Conservation (phyloP, 2,113 vertebrate species). For the Arizona elegans region DNA sequence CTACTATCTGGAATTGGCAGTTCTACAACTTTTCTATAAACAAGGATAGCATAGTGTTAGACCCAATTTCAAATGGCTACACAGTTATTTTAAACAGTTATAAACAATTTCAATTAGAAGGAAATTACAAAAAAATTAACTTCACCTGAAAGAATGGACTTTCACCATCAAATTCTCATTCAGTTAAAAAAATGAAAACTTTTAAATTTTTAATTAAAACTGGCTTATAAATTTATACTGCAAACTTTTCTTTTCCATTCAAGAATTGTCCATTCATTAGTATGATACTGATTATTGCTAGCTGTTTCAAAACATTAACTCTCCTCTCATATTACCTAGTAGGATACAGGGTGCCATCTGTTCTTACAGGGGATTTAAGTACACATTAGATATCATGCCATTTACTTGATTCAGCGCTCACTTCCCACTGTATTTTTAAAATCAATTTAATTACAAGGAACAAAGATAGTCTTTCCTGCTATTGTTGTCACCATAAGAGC, state of each 20-base stretch:
- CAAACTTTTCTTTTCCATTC: conserved; percentile 60
- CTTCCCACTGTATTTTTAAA: conserved; percentile 75
- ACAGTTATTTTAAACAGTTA: neutral
- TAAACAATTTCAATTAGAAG: neutral
- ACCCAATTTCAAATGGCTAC: neutral
- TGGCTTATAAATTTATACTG: conserved; percentile 13
- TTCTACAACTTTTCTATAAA: neutral
- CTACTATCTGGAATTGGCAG: neutral
- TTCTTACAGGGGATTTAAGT: conserved; percentile 77
- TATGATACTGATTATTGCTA: conserved; percentile 62
- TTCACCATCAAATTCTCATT: conserved; percentile 1
- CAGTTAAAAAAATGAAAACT: neutral
- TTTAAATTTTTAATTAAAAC: neutral
- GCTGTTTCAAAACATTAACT: conserved; percentile 83
- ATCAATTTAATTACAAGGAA: conserved; percentile 85
- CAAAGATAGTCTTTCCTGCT: conserved; percentile 80
- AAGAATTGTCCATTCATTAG: conserved; percentile 62
- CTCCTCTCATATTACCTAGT: conserved; percentile 83
- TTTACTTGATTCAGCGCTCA: conserved; percentile 81
- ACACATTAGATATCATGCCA: conserved; percentile 78
- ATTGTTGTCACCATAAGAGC: conserved; percentile 67
- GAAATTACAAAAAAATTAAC: neutral
- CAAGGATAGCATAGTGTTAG: neutral
- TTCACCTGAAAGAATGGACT: neutral
- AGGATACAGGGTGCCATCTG: conserved; percentile 83